A percentile compares a stretch with the other conserved stretches of the same genome.
These are phyloP conservation scores for Chamaetylas fuelleborni DNA, from an alignment of 2,113 vertebrate species.

Conservation along the genomic window DNA sequence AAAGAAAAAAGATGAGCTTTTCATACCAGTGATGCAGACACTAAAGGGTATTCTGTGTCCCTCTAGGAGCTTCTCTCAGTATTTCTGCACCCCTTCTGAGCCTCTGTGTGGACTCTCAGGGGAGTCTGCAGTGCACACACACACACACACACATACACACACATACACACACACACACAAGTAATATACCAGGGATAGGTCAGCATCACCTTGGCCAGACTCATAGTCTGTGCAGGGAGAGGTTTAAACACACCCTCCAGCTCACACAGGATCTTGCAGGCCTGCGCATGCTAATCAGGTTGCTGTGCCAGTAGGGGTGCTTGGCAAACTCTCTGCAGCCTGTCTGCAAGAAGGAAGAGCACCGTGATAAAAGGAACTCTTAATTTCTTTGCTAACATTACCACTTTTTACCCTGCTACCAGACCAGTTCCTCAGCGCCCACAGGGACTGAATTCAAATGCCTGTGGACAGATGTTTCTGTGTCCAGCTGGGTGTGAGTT, in stretches of 20 bases:
- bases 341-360: neutral
- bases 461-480: neutral
- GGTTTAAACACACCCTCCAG: neutral
- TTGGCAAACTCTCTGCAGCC: neutral
- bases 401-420: neutral
- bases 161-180: neutral
- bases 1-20: neutral
- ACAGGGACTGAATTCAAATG: neutral
- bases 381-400: neutral
- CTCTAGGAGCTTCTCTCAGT: neutral
- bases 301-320: neutral
- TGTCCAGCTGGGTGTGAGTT: neutral
- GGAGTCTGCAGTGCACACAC: no score
- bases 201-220: slow-evolving; percentile 32
- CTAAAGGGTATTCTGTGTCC: neutral
- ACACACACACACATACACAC: neutral
- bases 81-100: neutral
- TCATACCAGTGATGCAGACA: neutral
- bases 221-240: slow-evolving; percentile 1
- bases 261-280: neutral
- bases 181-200: neutral
- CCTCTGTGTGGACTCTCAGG: neutral
- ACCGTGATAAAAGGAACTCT: neutral
- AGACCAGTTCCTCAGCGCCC: neutral
- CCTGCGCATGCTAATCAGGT: neutral